Conservation (phyloP, 2,113 vertebrate genomes). For the Paraplagusia blochii region DNA sequence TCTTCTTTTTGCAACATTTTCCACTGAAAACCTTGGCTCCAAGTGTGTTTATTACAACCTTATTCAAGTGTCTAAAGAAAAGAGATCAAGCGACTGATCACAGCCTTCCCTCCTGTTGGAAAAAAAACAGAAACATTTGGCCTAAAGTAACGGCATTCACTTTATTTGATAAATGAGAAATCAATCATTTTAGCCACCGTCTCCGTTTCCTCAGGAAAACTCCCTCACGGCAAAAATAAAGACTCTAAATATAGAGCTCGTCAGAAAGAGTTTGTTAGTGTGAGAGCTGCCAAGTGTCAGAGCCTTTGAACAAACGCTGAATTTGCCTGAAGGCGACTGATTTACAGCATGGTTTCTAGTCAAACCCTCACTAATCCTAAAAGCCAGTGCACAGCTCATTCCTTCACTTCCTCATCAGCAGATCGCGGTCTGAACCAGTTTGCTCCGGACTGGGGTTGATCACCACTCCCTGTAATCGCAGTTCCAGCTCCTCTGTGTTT, state of each 20-base stretch:
- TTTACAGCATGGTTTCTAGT: constrained; percentile 14
- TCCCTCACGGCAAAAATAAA: constrained; percentile 7
- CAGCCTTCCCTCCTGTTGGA: too few species aligned
- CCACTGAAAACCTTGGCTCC: too few species aligned
- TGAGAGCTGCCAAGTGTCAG: constrained; percentile 28
- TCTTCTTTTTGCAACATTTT: too few species aligned
- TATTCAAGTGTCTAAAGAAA: too few species aligned
- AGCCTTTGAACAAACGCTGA: constrained; percentile 7
- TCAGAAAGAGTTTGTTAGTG: constrained; percentile 24
- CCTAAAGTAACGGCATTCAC: not conserved
- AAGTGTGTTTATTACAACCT: too few species aligned
- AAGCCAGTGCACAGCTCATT: constrained; percentile 33
- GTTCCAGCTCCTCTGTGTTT: constrained; percentile 11
- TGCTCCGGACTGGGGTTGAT: constrained; percentile 48
- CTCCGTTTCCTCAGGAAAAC: constrained; percentile 4
- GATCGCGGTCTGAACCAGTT: constrained; percentile 58
- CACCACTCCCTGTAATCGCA: constrained; percentile 50
- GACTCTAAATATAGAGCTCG: constrained; percentile 22
- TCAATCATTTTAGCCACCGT: constrained; percentile 3
- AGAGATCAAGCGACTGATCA: too few species aligned
- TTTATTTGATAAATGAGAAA: constrained; percentile 6
- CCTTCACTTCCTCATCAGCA: constrained; percentile 53
- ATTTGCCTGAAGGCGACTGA: not conserved
- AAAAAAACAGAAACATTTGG: too few species aligned
- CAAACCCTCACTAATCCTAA: constrained; percentile 50